Conservation (phyloP, 2,113 vertebrate species). For the cattle (Bos taurus) region ARS-UCD2.0 NC_037333.1:116712501-116713000, state of each 20-base stretch:
- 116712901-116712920: neutral
- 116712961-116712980: neutral
- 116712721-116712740: rapidly evolving
- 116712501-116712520: neutral
- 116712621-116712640: neutral
- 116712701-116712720: neutral
- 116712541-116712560: neutral
- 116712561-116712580: neutral
- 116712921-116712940: neutral
- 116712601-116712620: neutral
- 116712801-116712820: neutral
- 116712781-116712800: neutral
- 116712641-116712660: neutral
- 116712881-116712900: neutral
- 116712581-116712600: neutral
- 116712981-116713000: neutral
- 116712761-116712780: neutral
- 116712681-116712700: neutral
- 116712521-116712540: neutral
- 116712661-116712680: neutral
- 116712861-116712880: too few relatives aligned
- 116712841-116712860: neutral
- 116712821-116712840: neutral
- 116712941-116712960: neutral
- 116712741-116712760: neutral